Percentiles rank a stretch among this genome's conserved stretches.
These are phyloP conservation scores for Passerina amoena DNA, from an alignment of 2,113 vertebrate species.

Conservation along the genomic window DNA sequence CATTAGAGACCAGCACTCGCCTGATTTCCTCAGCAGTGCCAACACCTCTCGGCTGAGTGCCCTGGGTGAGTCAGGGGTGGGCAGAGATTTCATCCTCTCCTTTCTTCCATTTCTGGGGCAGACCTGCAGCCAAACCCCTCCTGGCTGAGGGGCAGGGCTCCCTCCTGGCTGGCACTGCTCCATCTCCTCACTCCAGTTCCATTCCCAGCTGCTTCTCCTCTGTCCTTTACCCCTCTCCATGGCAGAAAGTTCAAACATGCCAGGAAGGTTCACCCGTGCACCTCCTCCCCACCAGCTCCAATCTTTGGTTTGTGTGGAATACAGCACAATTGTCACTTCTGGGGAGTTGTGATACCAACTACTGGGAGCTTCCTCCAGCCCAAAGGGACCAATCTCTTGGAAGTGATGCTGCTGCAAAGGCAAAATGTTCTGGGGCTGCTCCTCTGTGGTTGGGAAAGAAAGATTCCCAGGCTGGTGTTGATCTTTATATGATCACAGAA, in stretches of 20 bases:
- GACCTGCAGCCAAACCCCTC: background rate
- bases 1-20: background rate
- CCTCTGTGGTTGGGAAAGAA: background rate
- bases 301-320: background rate
- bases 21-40: background rate
- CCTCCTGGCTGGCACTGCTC: background rate
- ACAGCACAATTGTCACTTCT: background rate
- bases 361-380: background rate
- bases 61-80: background rate
- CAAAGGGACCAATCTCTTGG: background rate
- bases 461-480: background rate
- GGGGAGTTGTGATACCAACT: fast-evolving
- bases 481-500: background rate
- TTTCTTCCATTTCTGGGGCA: background rate
- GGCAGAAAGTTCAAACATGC: background rate
- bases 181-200: background rate
- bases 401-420: background rate
- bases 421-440: background rate
- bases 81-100: background rate
- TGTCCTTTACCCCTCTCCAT: fast-evolving
- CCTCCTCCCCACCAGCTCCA: background rate
- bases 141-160: background rate
- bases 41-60: background rate
- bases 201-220: background rate
- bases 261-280: background rate